phyloP scores from a whole-genome alignment of 2,113 vertebrate species.

The Chaetops frenatus region DNA sequence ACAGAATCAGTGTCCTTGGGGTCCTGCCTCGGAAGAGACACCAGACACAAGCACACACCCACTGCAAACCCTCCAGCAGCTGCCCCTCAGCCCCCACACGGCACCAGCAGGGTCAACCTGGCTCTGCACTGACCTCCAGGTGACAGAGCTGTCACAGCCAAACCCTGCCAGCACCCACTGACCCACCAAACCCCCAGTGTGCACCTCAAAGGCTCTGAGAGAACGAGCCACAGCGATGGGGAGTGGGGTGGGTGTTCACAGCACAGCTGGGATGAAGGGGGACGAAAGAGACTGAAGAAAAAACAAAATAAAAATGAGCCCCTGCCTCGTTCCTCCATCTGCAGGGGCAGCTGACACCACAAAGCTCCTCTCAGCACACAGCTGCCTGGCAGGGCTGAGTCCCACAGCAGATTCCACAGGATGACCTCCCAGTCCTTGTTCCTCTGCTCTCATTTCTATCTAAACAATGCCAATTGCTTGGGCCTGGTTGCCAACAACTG shows the following conservation, averaged over 20 bases:
- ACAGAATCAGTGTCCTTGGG: accelerated
- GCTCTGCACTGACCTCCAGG: neutral
- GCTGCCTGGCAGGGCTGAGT: conserved; percentile 27
- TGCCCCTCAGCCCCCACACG: neutral
- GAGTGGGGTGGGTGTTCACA: neutral
- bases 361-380: conserved; percentile 10
- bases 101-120: accelerated
- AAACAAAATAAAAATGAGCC: neutral
- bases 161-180: neutral
- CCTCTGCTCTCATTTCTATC: neutral
- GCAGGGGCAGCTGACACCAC: conserved; percentile 9
- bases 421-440: conserved; percentile 30
- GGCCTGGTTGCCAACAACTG: neutral
- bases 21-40: neutral
- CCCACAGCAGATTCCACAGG: conserved; percentile 16
- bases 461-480: conserved; percentile 6
- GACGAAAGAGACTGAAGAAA: neutral
- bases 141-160: neutral
- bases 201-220: neutral
- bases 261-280: neutral
- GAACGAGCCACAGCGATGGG: accelerated
- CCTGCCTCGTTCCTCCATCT: neutral
- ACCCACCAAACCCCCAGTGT: accelerated
- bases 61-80: neutral
- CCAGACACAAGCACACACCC: neutral